Base-by-base conservation (phyloP, 2,888 invertebrate species). In the Hetaerina titia region DNA sequence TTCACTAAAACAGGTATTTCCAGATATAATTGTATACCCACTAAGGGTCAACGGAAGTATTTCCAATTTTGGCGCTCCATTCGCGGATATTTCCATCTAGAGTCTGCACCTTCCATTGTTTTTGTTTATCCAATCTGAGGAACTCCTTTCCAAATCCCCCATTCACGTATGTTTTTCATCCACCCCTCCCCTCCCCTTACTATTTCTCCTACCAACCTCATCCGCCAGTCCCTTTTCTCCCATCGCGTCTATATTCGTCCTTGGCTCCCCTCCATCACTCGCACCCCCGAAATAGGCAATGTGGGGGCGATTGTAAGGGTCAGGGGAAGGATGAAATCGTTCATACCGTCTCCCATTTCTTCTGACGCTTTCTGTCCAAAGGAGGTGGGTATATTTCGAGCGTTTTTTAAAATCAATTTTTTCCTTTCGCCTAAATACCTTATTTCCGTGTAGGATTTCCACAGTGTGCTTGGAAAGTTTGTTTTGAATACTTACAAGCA, bases 81-180 rank as follows among this genome's bases (percentile, higher is more conserved):
- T 31, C 31, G 8, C 31, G 81, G 31, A 45, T 45, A 45, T 45
- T 45, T 45, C 45, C 45, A 45, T 45, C 45, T 4, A 5, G 60
- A 60, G 13, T 60, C 60, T 45, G 45, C 4, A 4, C 60, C 60
- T 60, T 60, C 60, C 1, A 15, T 60, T 60, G 60, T 60, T 17
- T 60, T 17, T 15, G 60, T 11, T 13, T 15, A 11, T 81, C 81
- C 81, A 9, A 31, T 81, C 81, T 2, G 25, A 81, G 81, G 2
- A 31, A 81, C 31, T 15, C 81, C 31, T 13, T 31, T 22, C 22
- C 31, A 9, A 31, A 1, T 81, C 31, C 81, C 25, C 15, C 81
- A 81, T 81, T 81, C 81, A 81, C 81, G 31, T 9, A 96, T 96
- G 96, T 96, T 96, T 95, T 95, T 87, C 92, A 57, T 58, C 88